These are phyloP conservation scores for Hoplodrina ambigua DNA, from an alignment of 2,888 invertebrate genomes.

Conservation along the genomic window DNA sequence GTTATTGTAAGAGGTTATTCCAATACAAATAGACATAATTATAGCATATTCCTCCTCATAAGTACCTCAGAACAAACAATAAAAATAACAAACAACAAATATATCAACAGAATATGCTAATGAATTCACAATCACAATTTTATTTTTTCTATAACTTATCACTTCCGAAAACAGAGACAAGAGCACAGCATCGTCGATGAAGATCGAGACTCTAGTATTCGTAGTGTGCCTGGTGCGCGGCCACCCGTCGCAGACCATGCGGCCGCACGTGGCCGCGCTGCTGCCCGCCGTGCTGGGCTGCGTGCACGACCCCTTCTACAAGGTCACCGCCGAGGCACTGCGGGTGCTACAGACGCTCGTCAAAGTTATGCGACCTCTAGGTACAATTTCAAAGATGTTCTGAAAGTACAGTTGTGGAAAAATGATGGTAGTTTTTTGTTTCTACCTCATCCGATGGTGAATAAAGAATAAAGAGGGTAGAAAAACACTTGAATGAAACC, in stretches of 20 bases:
- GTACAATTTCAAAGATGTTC: slow-evolving; percentile 76
- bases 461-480: too few species aligned
- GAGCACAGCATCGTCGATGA: slow-evolving; percentile 98
- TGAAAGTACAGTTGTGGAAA: too few species aligned
- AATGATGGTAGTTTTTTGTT: too few species aligned
- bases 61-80: too few species aligned
- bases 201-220: slow-evolving; percentile 98
- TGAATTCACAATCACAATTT: too few species aligned
- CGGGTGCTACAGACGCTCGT: slow-evolving; percentile 98
- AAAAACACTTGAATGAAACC: too few species aligned
- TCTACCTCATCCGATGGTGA: too few species aligned
- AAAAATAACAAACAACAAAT: too few species aligned
- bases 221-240: slow-evolving; percentile 95
- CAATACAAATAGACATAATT: too few species aligned
- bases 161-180: slow-evolving; percentile 91
- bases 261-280: slow-evolving; percentile 94
- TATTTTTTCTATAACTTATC: neutral
- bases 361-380: slow-evolving; percentile 97
- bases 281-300: slow-evolving; percentile 96
- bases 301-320: slow-evolving; percentile 99
- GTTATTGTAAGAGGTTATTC: too few species aligned
- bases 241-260: slow-evolving; percentile 95
- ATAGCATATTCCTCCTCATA: too few species aligned
- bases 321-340: slow-evolving; percentile 99
- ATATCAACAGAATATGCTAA: too few species aligned